Conservation (phyloP, 1,140 invertebrate species). For the Tetramorium parvispinum region DNA sequence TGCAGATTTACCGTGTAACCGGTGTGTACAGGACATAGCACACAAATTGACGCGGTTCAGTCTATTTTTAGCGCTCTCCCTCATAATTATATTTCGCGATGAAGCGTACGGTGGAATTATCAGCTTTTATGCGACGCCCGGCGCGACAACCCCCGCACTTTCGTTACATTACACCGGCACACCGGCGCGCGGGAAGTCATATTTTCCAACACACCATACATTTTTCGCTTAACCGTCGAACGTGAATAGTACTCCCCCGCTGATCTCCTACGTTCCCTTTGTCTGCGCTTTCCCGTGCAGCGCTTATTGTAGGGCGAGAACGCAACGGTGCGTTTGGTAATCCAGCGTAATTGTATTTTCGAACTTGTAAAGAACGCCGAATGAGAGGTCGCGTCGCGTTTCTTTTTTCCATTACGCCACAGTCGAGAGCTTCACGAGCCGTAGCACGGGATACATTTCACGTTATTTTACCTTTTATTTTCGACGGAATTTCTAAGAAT, state of each 20-base stretch:
- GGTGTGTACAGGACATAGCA: not conserved
- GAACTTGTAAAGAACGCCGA: conserved; percentile 1
- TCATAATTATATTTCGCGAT: conserved; percentile 46
- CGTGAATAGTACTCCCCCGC: conserved; percentile 48
- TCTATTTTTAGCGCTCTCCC: conserved; percentile 18
- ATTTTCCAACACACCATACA: conserved; percentile 29
- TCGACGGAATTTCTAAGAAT: not conserved
- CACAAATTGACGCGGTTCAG: conserved; percentile 26
- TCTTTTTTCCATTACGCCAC: not conserved
- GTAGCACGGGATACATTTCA: not conserved
- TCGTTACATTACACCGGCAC: conserved; percentile 49
- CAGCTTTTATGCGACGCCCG: conserved; percentile 47
- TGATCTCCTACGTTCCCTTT: conserved; percentile 36
- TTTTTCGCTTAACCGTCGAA: conserved; percentile 55
- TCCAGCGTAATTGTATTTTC: conserved; percentile 60
- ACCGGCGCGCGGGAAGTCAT: conserved; percentile 17
- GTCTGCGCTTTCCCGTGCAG: conserved; percentile 14
- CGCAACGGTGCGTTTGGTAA: conserved; percentile 40
- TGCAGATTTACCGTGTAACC: not conserved
- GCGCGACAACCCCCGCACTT: conserved; percentile 3
- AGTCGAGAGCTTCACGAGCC: conserved; percentile 29
- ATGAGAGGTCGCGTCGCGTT: not conserved
- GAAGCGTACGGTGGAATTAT: conserved; percentile 43
- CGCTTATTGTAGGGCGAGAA: not conserved
- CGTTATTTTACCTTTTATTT: not conserved